These are phyloP conservation scores for Digitonthophagus gazella DNA, from an alignment of 2,888 invertebrate species.

Conservation along the genomic window DNA sequence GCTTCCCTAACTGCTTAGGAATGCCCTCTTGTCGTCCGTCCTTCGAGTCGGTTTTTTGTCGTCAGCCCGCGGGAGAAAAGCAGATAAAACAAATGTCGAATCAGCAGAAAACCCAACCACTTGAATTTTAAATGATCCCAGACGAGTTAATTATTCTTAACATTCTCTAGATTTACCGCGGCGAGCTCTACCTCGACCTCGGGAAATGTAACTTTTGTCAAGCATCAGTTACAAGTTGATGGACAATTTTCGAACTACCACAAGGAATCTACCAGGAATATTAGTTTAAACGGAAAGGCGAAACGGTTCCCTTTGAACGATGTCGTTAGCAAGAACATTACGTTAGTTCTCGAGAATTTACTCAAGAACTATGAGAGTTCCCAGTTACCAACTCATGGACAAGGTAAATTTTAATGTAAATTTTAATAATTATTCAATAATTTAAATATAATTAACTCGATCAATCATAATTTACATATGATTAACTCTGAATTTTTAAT, in stretches of 20 bases:
- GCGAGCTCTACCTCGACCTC: not conserved
- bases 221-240: not conserved
- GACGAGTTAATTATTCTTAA: not conserved
- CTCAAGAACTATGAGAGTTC: constrained; percentile 89
- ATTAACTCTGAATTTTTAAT: no score
- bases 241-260: constrained; percentile 13
- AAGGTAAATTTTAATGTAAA: constrained; percentile 62
- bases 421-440: no score
- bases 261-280: constrained; percentile 16
- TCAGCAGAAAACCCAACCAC: constrained; percentile 20
- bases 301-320: constrained; percentile 61
- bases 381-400: constrained; percentile 83
- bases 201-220: not conserved
- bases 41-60: constrained; percentile 1
- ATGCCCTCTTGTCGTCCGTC: not conserved
- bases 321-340: constrained; percentile 79
- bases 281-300: constrained; percentile 14
- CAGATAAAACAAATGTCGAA: constrained; percentile 24
- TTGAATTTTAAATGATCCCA: not conserved
- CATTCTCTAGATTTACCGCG: not conserved
- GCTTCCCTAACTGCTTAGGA: constrained; percentile 1
- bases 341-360: constrained; percentile 79
- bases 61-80: constrained; percentile 19
- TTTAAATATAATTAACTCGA: no score
- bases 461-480: no score